Evolutionary conservation across 2,113 vertebrate genomes (phyloP).

Genomic region (Semicossyphus pulcher): DNA sequence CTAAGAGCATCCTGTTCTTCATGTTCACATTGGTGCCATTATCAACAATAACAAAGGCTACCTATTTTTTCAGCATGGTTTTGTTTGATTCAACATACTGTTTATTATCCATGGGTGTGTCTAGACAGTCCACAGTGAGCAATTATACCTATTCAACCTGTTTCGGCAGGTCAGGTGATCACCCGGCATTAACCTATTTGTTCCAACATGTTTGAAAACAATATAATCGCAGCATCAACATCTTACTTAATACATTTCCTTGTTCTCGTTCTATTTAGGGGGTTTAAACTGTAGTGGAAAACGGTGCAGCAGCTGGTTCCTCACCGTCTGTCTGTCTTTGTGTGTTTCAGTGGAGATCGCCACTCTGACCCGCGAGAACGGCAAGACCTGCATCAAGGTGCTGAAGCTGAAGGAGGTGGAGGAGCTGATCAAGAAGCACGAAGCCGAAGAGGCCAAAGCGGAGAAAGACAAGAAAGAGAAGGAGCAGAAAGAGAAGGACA

Average conservation of each 20-base stretch:
- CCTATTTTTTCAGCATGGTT: neutral
- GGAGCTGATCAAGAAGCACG: constrained; percentile 95
- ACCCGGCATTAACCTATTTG: too few relatives aligned
- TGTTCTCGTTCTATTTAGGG: too few relatives aligned
- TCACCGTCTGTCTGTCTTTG: neutral
- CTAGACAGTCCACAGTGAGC: too few relatives aligned
- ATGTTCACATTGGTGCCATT: neutral
- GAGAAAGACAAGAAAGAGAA: constrained; percentile 98
- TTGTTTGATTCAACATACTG: neutral
- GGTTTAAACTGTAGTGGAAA: neutral
- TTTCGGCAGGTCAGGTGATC: neutral
- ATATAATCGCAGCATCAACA: too few relatives aligned
- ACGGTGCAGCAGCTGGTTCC: neutral
- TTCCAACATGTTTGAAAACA: neutral
- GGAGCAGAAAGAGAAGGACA: constrained; percentile 97
- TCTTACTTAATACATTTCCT: too few relatives aligned
- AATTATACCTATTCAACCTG: neutral
- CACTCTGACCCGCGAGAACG: constrained; percentile 93
- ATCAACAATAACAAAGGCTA: neutral
- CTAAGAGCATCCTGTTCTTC: neutral
- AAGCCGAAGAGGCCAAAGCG: constrained; percentile 96
- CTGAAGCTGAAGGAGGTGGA: constrained; percentile 98
- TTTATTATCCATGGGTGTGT: neutral
- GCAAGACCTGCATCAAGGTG: constrained; percentile 95
- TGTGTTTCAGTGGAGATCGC: constrained; percentile 92